Evolutionary conservation across 2,888 invertebrate genomes (phyloP).

Genomic region (Drosophila quinaria): DNA sequence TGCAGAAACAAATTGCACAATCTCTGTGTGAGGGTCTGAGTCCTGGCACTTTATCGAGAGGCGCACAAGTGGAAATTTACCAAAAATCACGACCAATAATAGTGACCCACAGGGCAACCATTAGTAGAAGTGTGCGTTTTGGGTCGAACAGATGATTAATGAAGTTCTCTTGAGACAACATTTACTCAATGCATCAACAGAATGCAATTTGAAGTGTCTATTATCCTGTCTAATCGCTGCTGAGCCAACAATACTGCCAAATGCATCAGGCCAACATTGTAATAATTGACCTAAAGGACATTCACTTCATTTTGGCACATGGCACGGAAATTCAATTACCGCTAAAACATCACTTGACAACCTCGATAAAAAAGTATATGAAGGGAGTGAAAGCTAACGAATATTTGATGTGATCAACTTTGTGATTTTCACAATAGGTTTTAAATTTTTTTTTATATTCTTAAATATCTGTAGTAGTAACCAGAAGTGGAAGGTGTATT

Average conservation of each 20-base stretch:
- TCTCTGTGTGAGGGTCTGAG: conserved; percentile 19
- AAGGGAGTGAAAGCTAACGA: conserved; percentile 8
- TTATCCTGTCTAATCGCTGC: conserved; percentile 47
- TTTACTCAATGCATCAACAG: conserved; percentile 27
- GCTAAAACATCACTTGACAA: conserved; percentile 41
- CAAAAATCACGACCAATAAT: conserved; percentile 69
- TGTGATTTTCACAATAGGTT: neutral
- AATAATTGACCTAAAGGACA: conserved; percentile 40
- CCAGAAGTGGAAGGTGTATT: too few relatives aligned
- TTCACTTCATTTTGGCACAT: conserved; percentile 6
- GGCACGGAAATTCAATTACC: conserved; percentile 63
- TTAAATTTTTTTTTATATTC: too few relatives aligned
- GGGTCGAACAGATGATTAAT: conserved; percentile 60
- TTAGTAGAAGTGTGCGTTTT: conserved; percentile 18
- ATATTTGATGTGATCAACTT: neutral
- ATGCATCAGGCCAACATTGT: conserved; percentile 15
- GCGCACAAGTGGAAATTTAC: conserved; percentile 66
- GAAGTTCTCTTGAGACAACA: conserved; percentile 30
- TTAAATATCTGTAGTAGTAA: too few relatives aligned
- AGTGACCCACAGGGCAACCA: conserved; percentile 22
- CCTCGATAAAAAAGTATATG: conserved; percentile 35
- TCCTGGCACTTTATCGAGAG: conserved; percentile 56
- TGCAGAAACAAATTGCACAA: conserved; percentile 48
- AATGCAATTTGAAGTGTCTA: conserved; percentile 59
- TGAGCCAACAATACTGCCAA: conserved; percentile 24